A percentile compares a stretch with the other conserved stretches of the same genome.
Evolutionary conservation across 2,797 vertebrate genomes (phyloP).

Genomic region (Danio aesculapii): DNA sequence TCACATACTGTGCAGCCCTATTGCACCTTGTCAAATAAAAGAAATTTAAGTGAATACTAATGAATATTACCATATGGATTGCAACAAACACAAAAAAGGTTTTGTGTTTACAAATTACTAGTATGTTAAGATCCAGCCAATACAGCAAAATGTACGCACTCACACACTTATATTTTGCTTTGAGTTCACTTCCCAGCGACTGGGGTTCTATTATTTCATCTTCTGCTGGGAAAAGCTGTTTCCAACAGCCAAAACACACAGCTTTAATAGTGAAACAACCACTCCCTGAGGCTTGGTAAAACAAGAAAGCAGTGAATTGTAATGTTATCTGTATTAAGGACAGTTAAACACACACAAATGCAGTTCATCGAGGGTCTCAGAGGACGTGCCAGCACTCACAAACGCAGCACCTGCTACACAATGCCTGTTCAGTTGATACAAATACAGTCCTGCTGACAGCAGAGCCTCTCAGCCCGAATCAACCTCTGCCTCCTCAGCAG

Average conservation of each 20-base stretch:
- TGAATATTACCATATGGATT: too few species aligned
- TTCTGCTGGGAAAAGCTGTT: conserved; percentile 10
- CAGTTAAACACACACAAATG: conserved; percentile 7
- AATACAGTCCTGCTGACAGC: conserved; percentile 23
- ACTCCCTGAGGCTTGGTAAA: conserved; percentile 7
- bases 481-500: conserved; percentile 32
- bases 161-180: background rate
- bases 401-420: conserved; percentile 8
- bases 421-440: conserved; percentile 15
- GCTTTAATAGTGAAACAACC: conserved; percentile 15
- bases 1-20: too few species aligned
- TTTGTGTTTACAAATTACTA: too few species aligned
- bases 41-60: too few species aligned
- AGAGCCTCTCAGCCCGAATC: conserved; percentile 16
- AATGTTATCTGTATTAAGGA: conserved; percentile 12
- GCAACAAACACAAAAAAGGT: too few species aligned
- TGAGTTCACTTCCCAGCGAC: conserved; percentile 15
- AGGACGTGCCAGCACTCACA: background rate
- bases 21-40: too few species aligned
- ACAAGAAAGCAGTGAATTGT: conserved; percentile 15
- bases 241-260: background rate
- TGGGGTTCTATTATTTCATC: background rate
- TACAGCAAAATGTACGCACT: too few species aligned
- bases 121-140: too few species aligned
- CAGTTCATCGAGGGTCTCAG: background rate